phyloP scores from a whole-genome alignment of 2,113 vertebrate species.

The Rhineura floridana region DNA sequence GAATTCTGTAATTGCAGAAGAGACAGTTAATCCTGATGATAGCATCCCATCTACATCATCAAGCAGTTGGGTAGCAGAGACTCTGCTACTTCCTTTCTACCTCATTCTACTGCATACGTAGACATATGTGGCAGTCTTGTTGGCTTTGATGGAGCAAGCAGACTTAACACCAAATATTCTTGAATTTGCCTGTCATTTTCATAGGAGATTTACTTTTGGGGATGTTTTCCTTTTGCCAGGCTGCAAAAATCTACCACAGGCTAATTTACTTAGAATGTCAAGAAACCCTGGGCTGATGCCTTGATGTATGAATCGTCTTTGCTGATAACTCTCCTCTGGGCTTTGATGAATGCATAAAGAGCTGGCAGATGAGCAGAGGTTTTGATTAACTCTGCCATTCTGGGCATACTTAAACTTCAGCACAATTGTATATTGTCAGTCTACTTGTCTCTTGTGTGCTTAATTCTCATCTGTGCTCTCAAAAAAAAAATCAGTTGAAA shows the following conservation, averaged over 20 bases:
- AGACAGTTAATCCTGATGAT: no score
- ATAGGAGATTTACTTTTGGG: slow-evolving; percentile 25
- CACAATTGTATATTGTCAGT: slow-evolving; percentile 65
- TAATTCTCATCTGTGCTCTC: slow-evolving; percentile 69
- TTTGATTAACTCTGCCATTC: slow-evolving; percentile 71
- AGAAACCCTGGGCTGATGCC: slow-evolving; percentile 52
- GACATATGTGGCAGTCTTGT: no score
- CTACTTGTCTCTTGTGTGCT: slow-evolving; percentile 62
- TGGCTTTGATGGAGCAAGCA: slow-evolving; percentile 61
- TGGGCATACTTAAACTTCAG: slow-evolving; percentile 60
- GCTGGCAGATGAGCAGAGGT: slow-evolving; percentile 61
- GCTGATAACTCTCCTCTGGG: slow-evolving; percentile 63
- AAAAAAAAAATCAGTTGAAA: slow-evolving; percentile 26
- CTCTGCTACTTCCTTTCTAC: not conserved
- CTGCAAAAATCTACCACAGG: slow-evolving; percentile 59
- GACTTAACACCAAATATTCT: slow-evolving; percentile 39
- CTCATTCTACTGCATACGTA: not conserved
- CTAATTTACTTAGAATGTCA: slow-evolving; percentile 67
- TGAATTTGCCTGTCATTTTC: slow-evolving; percentile 58
- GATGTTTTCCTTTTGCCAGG: slow-evolving; percentile 40
- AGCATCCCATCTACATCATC: no score
- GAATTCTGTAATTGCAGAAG: no score
- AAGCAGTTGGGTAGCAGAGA: no score
- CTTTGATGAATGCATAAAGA: slow-evolving; percentile 71
- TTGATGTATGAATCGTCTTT: slow-evolving; percentile 65